Base-by-base conservation (phyloP, 2,113 vertebrate genomes). In the Eupsittula cactorum region DNA sequence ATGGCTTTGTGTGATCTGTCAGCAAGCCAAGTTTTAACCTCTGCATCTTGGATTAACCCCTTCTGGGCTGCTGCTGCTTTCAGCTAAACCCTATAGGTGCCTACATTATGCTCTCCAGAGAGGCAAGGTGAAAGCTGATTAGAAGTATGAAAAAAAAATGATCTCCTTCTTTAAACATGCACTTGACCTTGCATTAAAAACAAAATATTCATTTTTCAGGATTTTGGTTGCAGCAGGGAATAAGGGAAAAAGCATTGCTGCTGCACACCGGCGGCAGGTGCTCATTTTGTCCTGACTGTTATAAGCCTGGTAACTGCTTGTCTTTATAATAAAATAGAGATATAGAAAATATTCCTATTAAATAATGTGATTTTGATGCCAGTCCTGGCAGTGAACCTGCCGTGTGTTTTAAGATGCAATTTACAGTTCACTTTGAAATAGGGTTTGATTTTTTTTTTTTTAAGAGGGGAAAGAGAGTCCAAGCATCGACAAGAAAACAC, bases 1-100 rank as follows among this genome's bases (percentile, higher is more conserved):
- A 90, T 76, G 41, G 19, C 69, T 97, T 80, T 85, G 59, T 79
- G 57, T 29, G 63, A 77, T 93, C 67, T 97, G 92, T 91, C 68
- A 91, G 69, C 44, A 82, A 93, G 63, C 42, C 76, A 86, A 80
- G 62, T 82, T 93, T 91, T 91, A 71, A 90, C 91, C 55, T 33
- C 76, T 95, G 70, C 15, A 24, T 57, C 75, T 95, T 79, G 28
- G 41, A 44, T 91, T 53, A 80, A 55, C 75, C 52, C 68, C 35
- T 94, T 88, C 89, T 78, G 53, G 35, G 77, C 10, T 14, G n/a
- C n/a, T 64, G 39, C 53, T 53, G 69, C 14, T 67, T 65, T 83
- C 39, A 53, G 4, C 46, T 44, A 33, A 74, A 64, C 59, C 28
- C 18, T 80, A 25, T 9, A 60, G 33, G 16, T 78, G 35, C 41